phyloP scores from a whole-genome alignment of 1,140 invertebrate species.

The Berghia stephanieae region DNA sequence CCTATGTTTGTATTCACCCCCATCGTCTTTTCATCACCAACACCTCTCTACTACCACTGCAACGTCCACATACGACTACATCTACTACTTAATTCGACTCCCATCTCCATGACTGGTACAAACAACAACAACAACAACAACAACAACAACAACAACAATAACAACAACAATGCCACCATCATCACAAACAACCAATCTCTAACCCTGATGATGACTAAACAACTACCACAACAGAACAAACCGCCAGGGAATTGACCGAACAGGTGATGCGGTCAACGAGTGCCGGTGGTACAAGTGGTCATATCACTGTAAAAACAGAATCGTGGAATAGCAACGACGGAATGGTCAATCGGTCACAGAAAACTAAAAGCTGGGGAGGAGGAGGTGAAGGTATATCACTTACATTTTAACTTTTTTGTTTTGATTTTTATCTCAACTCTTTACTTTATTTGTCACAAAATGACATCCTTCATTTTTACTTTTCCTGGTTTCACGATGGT shows the following conservation, averaged over 20 bases:
- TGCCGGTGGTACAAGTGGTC: conserved; percentile 48
- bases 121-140: conserved; percentile 26
- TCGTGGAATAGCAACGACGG: conserved; percentile 60
- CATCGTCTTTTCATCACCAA: no score
- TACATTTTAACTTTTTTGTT: neutral
- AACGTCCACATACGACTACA: no score
- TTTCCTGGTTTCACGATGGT: no score
- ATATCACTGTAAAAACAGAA: conserved; percentile 56
- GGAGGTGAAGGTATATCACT: no score
- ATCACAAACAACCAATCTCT: neutral
- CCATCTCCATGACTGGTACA: no score
- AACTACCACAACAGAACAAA: conserved; percentile 46
- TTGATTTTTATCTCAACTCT: neutral
- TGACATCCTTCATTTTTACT: no score
- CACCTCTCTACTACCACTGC: no score
- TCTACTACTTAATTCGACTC: no score
- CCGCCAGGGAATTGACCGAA: conserved; percentile 51
- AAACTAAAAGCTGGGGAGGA: conserved; percentile 62
- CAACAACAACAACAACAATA: conserved; percentile 22
- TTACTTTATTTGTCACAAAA: no score
- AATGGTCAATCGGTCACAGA: conserved; percentile 51
- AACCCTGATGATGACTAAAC: neutral
- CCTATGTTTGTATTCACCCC: no score
- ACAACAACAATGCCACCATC: neutral
- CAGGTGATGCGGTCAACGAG: conserved; percentile 46